Evolutionary conservation across 2,113 vertebrate genomes (phyloP).

Genomic region (Antechinus flavipes): DNA sequence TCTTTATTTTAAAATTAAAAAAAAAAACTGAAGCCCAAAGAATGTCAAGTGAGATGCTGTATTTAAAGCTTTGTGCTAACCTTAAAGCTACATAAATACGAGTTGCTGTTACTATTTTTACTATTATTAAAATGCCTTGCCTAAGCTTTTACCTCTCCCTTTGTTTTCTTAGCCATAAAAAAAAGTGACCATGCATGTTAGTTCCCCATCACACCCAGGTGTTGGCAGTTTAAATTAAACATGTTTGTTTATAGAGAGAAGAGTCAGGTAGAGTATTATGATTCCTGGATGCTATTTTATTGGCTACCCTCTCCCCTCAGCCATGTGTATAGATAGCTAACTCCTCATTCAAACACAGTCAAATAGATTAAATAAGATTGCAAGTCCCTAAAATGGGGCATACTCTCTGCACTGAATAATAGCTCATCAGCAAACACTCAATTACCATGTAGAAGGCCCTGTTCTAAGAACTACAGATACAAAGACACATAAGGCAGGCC

Average conservation of each 20-base stretch:
- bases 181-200: neutral
- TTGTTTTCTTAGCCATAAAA: neutral
- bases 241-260: neutral
- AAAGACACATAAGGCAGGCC: neutral
- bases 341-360: neutral
- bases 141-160: neutral
- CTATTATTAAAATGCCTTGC: neutral
- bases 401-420: neutral
- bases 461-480: neutral
- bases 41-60: neutral
- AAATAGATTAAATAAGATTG: neutral
- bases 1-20: neutral
- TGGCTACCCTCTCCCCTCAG: neutral
- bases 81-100: neutral
- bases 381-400: neutral
- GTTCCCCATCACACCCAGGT: neutral
- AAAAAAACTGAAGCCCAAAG: neutral
- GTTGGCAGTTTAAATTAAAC: neutral
- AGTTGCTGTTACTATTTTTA: neutral
- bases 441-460: neutral
- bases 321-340: neutral
- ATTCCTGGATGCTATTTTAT: neutral
- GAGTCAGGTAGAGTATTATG: neutral
- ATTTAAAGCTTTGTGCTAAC: neutral
- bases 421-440: neutral